Evolutionary conservation across 2,113 vertebrate species (phyloP).

Genomic region (Ardeotis arabs): DNA sequence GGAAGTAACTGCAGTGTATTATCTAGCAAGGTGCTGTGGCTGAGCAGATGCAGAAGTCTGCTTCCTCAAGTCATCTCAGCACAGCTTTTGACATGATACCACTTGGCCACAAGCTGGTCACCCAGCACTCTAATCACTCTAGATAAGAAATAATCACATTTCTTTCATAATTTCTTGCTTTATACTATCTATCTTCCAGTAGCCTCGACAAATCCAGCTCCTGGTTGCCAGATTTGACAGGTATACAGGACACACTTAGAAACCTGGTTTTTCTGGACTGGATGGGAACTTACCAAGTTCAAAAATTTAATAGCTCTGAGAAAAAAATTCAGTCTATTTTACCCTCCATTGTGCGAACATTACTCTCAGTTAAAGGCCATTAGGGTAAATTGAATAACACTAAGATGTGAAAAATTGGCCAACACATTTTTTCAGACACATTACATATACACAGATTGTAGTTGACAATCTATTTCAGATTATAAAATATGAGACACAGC

Average conservation of each 20-base stretch:
- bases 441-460: constrained; percentile 42
- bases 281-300: constrained; percentile 8
- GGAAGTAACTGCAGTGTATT: not conserved
- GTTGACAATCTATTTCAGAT: constrained; percentile 36
- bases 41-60: not conserved
- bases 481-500: not conserved
- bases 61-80: not conserved
- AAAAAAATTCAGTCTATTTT: constrained; percentile 60
- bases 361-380: constrained; percentile 76
- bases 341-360: constrained; percentile 64
- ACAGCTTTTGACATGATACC: not conserved
- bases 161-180: constrained; percentile 5
- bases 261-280: not conserved
- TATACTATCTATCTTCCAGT: constrained; percentile 16
- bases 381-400: constrained; percentile 76
- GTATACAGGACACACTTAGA: not conserved
- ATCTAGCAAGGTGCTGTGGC: not conserved
- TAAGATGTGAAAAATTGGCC: constrained; percentile 65
- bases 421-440: constrained; percentile 55
- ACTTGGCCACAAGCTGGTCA: not conserved
- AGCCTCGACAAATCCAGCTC: not conserved
- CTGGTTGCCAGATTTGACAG: constrained; percentile 6
- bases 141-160: not conserved
- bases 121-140: not conserved
- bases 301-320: constrained; percentile 53